A percentile compares a stretch with the other conserved stretches of the same genome.
Conservation (phyloP, 2,888 invertebrate species). For the Patella ulyssiponensis region DNA sequence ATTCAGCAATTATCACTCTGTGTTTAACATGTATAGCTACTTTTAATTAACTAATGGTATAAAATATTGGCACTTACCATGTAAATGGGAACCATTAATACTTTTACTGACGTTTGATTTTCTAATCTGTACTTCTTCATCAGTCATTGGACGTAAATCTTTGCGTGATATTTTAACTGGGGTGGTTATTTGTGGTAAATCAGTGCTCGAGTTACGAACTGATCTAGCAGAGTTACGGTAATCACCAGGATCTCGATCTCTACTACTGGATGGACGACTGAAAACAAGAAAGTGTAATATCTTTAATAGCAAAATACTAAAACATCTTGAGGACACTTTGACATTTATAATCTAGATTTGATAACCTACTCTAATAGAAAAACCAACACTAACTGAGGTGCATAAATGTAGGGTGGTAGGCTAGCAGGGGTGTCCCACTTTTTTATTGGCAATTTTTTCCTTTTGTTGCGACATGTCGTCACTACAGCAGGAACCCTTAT, state of each 20-base stretch:
- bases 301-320: too few relatives aligned
- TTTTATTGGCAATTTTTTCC: background rate
- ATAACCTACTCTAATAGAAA: too few relatives aligned
- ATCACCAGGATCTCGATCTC: background rate
- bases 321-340: too few relatives aligned
- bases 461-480: too few relatives aligned
- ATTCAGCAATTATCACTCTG: too few relatives aligned
- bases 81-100: slow-evolving; percentile 37
- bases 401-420: too few relatives aligned
- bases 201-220: slow-evolving; percentile 37
- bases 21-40: too few relatives aligned
- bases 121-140: slow-evolving; percentile 66
- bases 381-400: too few relatives aligned
- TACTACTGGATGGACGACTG: background rate
- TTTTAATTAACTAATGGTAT: too few relatives aligned
- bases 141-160: slow-evolving; percentile 68
- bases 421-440: too few relatives aligned
- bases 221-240: slow-evolving; percentile 36
- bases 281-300: background rate
- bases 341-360: too few relatives aligned
- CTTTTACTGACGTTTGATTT: slow-evolving; percentile 61
- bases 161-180: slow-evolving; percentile 68
- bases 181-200: slow-evolving; percentile 38
- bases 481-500: too few relatives aligned
- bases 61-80: slow-evolving; percentile 34